Evolutionary conservation across 2,888 invertebrate genomes (phyloP).

Genomic region (Limnephilus auricula): DNA sequence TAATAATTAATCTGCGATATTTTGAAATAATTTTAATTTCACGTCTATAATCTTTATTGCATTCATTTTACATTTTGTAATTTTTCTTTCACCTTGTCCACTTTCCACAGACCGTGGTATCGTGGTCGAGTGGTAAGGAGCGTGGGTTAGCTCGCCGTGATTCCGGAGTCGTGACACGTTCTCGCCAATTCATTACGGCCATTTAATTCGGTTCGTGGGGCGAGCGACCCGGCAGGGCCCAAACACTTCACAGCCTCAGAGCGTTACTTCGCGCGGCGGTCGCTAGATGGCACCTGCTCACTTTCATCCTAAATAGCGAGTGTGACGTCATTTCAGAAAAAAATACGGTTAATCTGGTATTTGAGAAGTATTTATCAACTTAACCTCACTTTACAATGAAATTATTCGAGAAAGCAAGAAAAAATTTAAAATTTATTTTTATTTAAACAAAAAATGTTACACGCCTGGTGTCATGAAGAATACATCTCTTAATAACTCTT

Average conservation of each 20-base stretch:
- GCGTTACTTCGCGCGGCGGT: conserved; percentile 25
- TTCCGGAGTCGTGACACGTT: conserved; percentile 60
- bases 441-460: too few relatives aligned
- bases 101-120: background rate
- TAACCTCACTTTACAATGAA: too few relatives aligned
- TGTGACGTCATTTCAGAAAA: background rate
- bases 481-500: too few relatives aligned
- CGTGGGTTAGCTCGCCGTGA: background rate
- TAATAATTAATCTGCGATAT: too few relatives aligned
- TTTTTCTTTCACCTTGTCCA: background rate
- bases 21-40: background rate
- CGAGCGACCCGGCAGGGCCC: background rate
- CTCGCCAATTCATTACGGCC: conserved; percentile 62
- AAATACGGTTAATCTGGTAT: background rate
- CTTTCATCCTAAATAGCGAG: background rate
- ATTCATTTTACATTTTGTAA: too few relatives aligned
- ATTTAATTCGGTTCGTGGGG: conserved; percentile 64
- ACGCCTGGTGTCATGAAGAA: too few relatives aligned
- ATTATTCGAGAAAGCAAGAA: too few relatives aligned
- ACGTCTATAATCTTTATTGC: background rate
- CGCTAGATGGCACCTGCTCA: conserved; percentile 41
- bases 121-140: background rate
- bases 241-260: background rate
- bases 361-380: background rate
- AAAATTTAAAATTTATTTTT: too few relatives aligned